Evolutionary conservation across 1,140 invertebrate species (phyloP).

Genomic region (Phortica variegata): DNA sequence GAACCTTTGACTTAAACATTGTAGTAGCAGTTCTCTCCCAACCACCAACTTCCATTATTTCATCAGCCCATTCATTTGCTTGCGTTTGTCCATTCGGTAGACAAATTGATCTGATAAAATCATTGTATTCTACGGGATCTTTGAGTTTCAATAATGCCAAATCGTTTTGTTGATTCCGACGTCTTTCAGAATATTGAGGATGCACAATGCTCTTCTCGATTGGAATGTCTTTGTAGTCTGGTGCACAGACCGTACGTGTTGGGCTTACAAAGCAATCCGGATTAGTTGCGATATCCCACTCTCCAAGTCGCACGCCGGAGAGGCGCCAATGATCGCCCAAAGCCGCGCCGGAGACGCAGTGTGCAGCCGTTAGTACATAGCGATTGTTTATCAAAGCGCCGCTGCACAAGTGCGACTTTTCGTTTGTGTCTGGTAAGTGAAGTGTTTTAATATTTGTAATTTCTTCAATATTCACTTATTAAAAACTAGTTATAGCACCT

Average conservation of each 20-base stretch:
- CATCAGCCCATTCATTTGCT: conserved; percentile 56
- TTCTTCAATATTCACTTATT: not conserved
- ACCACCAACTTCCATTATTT: conserved; percentile 70
- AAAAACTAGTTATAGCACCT: conserved; percentile 16
- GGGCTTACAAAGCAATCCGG: conserved; percentile 38
- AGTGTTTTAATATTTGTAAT: not conserved
- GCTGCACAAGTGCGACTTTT: conserved; percentile 60
- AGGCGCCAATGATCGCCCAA: conserved; percentile 58
- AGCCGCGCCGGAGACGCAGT: conserved; percentile 59
- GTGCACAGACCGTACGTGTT: conserved; percentile 56
- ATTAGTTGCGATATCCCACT: conserved; percentile 48
- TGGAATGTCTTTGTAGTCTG: conserved; percentile 61
- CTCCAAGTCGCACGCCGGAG: conserved; percentile 40
- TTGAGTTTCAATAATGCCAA: conserved; percentile 74
- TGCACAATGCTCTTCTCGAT: conserved; percentile 67
- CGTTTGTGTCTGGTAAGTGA: conserved; percentile 18
- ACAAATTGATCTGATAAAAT: conserved; percentile 73
- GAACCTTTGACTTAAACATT: conserved; percentile 59
- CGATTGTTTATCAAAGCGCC: conserved; percentile 60
- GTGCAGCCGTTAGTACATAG: conserved; percentile 62
- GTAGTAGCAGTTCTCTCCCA: conserved; percentile 74
- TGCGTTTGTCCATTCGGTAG: conserved; percentile 63
- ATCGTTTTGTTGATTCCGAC: conserved; percentile 60
- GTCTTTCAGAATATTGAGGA: conserved; percentile 62
- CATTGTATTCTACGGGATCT: conserved; percentile 57